These are phyloP conservation scores for Megathymus violae DNA, from an alignment of 1,140 invertebrate species.

Conservation along the genomic window DNA sequence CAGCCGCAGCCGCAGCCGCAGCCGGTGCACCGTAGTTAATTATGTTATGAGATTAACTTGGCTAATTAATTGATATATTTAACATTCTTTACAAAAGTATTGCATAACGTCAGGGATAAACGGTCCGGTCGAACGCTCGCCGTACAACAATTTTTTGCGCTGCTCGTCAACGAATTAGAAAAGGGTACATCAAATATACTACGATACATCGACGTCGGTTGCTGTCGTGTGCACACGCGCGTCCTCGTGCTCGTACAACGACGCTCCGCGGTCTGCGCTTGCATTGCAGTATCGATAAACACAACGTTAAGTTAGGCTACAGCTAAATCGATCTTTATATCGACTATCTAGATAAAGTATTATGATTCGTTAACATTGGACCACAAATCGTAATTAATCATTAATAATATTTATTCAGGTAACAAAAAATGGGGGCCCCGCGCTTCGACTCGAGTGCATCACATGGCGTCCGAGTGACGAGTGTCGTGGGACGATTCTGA, in stretches of 20 bases:
- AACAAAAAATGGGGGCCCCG: slow-evolving; percentile 78
- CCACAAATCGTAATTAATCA: slow-evolving; percentile 82
- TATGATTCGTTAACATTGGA: slow-evolving; percentile 82
- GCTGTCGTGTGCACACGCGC: too few species aligned
- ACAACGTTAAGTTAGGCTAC: slow-evolving; percentile 63
- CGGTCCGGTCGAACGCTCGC: slow-evolving; percentile 21
- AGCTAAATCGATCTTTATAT: slow-evolving; percentile 61
- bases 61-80: slow-evolving; percentile 68
- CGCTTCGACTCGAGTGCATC: slow-evolving; percentile 44
- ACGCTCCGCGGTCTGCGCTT: slow-evolving; percentile 44
- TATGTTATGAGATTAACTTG: too few species aligned
- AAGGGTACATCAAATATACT: slow-evolving; percentile 27
- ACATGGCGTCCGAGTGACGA: slow-evolving; percentile 34
- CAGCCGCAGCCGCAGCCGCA: too few species aligned
- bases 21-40: too few species aligned
- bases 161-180: slow-evolving; percentile 40
- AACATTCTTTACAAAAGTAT: slow-evolving; percentile 69
- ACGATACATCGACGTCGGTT: slow-evolving; percentile 36
- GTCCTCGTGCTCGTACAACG: too few species aligned
- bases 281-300: slow-evolving; percentile 53
- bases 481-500: slow-evolving; percentile 46
- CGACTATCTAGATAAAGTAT: slow-evolving; percentile 79
- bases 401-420: slow-evolving; percentile 82
- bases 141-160: slow-evolving; percentile 38
- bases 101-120: slow-evolving; percentile 49